Percentiles rank a stretch among this genome's conserved stretches.
Conservation (phyloP, 2,113 vertebrate genomes). For the Abramis brama region DNA sequence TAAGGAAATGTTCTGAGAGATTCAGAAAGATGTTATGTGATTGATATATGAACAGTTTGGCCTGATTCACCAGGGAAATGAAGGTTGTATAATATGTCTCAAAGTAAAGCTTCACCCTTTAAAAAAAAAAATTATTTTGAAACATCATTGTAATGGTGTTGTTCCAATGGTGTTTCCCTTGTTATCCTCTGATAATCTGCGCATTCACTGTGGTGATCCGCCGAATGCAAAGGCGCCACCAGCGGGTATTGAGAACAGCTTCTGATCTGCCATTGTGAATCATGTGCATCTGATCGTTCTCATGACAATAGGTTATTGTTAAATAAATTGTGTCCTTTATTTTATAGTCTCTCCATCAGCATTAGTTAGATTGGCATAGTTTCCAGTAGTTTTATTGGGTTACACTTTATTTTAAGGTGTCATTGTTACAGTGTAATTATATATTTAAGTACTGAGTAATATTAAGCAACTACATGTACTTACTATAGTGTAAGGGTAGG, state of each 20-base stretch:
- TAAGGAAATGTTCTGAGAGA: background rate
- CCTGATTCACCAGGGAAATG: background rate
- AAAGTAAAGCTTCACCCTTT: background rate
- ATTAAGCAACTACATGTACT: no score
- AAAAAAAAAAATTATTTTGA: background rate
- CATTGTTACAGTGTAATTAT: no score
- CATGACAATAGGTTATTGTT: background rate
- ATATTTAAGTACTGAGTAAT: no score
- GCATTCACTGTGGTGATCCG: background rate
- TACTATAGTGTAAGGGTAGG: no score
- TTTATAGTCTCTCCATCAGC: background rate
- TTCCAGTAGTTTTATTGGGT: background rate
- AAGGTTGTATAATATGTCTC: background rate
- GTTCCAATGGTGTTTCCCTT: background rate
- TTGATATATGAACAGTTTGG: background rate
- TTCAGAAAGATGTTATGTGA: background rate
- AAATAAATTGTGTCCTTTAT: conserved; percentile 17
- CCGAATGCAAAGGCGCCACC: background rate
- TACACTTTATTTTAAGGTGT: no score
- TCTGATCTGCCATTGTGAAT: background rate
- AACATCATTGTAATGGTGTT: background rate
- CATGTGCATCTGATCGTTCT: background rate
- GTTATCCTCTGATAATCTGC: background rate
- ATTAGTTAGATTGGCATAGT: background rate
- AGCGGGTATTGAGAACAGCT: background rate